Conservation (phyloP, 2,113 vertebrate species). For the Perca flavescens region DNA sequence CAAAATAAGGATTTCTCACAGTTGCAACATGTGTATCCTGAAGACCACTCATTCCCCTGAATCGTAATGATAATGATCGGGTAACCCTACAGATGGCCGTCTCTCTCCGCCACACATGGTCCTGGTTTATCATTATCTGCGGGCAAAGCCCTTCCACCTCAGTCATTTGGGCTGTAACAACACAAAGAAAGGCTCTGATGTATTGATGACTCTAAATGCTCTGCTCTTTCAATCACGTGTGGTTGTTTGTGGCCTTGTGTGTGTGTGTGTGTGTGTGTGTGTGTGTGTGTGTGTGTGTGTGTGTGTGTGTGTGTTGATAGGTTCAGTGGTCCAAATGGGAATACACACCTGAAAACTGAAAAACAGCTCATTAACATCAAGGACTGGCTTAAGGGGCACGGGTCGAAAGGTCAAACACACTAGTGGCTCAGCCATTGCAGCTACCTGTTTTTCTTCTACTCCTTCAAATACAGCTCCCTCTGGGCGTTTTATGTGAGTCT, state of each 20-base stretch:
- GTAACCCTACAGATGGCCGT: slow-evolving; percentile 37
- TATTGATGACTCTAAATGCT: slow-evolving; percentile 20
- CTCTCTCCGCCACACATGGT: slow-evolving; percentile 51
- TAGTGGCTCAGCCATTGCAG: slow-evolving; percentile 23
- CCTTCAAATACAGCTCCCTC: slow-evolving; percentile 20
- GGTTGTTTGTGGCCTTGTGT: neutral
- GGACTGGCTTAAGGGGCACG: neutral
- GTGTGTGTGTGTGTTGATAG: neutral
- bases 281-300: neutral
- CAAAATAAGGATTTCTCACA: slow-evolving; percentile 1
- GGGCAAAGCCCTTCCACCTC: slow-evolving; percentile 45
- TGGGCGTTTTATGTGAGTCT: neutral
- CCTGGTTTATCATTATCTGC: slow-evolving; percentile 51
- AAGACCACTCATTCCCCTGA: neutral
- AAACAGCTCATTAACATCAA: slow-evolving; percentile 45
- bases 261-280: neutral
- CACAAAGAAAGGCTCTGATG: slow-evolving; percentile 35
- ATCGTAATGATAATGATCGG: slow-evolving; percentile 22
- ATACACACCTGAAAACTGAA: neutral
- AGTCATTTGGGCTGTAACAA: slow-evolving; percentile 48
- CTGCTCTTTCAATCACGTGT: slow-evolving; percentile 7
- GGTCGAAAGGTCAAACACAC: slow-evolving; percentile 39
- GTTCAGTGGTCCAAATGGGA: neutral
- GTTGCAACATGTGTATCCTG: slow-evolving; percentile 4
- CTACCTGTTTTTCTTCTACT: slow-evolving; percentile 39